Evolutionary conservation across 2,888 invertebrate genomes (phyloP).

Genomic region (Rhimphoctona megacephalus): DNA sequence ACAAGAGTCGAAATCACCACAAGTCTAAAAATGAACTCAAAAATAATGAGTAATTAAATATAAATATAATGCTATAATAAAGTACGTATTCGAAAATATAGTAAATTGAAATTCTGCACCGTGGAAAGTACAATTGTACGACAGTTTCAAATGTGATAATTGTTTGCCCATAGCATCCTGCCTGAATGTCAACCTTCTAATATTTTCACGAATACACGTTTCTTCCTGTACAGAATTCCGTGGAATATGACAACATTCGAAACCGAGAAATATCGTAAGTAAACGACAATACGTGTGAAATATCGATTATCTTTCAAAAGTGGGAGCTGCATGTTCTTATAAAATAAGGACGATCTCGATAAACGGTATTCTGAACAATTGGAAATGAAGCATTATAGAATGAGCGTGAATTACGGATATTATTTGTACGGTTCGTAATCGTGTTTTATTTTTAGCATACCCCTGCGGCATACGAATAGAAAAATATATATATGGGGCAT

Average conservation of each 20-base stretch:
- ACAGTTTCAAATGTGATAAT: neutral
- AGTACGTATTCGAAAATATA: too few species aligned
- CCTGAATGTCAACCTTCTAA: neutral
- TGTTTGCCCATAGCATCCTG: neutral
- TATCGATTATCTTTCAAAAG: neutral
- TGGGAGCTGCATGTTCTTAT: neutral
- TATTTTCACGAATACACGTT: neutral
- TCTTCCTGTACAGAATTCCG: too few species aligned
- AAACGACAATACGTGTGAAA: neutral
- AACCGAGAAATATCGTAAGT: neutral
- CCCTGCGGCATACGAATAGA: neutral
- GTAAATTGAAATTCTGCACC: neutral
- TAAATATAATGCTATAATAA: too few species aligned
- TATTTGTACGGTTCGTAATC: conserved; percentile 18
- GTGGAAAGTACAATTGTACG: neutral
- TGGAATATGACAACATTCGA: too few species aligned
- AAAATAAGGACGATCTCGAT: neutral
- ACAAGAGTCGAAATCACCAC: too few species aligned
- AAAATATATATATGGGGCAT: too few species aligned
- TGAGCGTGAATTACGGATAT: conserved; percentile 26
- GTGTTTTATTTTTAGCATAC: conserved; percentile 32
- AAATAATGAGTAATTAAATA: too few species aligned
- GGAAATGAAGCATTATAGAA: conserved; percentile 8
- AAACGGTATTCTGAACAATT: conserved; percentile 1
- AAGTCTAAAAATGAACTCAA: too few species aligned